Percentiles rank a stretch among this genome's conserved stretches.
These are phyloP conservation scores for Drosophila melanosoma DNA, from an alignment of 2,888 invertebrate genomes.

Conservation along the genomic window DNA sequence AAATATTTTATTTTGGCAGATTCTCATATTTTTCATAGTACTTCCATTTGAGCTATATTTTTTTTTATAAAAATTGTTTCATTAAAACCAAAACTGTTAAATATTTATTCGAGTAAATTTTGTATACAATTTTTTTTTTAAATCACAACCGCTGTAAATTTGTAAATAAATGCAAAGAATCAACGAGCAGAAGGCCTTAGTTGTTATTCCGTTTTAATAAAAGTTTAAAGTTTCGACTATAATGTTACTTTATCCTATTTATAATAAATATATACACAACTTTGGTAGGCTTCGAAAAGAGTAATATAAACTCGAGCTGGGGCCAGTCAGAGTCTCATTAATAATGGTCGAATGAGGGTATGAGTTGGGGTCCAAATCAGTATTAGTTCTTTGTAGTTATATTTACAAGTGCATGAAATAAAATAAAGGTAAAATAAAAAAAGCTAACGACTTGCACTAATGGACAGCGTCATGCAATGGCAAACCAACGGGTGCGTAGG, in stretches of 20 bases:
- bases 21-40: no score
- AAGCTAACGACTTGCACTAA: constrained; percentile 72
- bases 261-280: neutral
- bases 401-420: constrained; percentile 23
- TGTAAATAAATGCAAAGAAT: neutral
- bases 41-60: neutral
- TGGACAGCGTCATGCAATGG: constrained; percentile 63
- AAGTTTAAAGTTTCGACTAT: neutral
- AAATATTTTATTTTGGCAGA: neutral
- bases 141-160: neutral
- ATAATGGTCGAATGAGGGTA: constrained; percentile 10
- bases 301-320: neutral
- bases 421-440: constrained; percentile 10
- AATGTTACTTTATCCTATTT: neutral
- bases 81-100: neutral
- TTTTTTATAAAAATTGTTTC: neutral
- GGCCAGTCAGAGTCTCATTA: no score
- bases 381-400: constrained; percentile 40
- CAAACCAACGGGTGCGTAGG: constrained; percentile 46
- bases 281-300: neutral
- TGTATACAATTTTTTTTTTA: neutral
- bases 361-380: constrained; percentile 40
- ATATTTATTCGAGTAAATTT: neutral
- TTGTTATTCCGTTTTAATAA: neutral
- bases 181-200: neutral